Percentiles rank a stretch among this genome's conserved stretches.
These are phyloP conservation scores for Physocephala rufipes DNA, from an alignment of 2,888 invertebrate genomes.

Conservation along the genomic window DNA sequence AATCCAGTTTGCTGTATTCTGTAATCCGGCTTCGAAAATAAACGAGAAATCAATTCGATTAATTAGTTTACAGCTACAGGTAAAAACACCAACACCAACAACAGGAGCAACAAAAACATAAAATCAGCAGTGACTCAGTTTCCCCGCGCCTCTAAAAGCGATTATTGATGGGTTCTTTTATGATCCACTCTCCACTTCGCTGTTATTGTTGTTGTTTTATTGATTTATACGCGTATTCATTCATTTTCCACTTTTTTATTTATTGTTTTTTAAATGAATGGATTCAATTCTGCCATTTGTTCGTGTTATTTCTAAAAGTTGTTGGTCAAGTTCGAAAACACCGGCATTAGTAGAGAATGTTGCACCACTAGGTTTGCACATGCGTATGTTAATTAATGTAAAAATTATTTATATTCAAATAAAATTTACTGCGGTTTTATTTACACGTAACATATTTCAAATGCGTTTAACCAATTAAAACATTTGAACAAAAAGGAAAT, in stretches of 20 bases:
- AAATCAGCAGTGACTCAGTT: no score
- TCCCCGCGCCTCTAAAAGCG: no score
- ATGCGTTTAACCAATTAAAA: no score
- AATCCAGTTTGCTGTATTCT: not conserved
- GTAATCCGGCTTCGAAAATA: not conserved
- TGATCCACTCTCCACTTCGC: not conserved
- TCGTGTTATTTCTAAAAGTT: slow-evolving; percentile 7
- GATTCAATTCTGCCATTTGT: not conserved
- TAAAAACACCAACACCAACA: no score
- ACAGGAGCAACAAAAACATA: no score
- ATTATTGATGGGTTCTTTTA: no score
- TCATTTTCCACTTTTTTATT: not conserved
- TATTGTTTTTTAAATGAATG: not conserved
- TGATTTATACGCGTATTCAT: no score
- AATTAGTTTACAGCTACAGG: not conserved
- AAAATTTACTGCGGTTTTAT: no score
- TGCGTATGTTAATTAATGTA: slow-evolving; percentile 21
- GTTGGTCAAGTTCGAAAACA: not conserved
- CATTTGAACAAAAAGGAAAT: no score
- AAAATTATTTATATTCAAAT: slow-evolving; percentile 30
- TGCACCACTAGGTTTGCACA: not conserved
- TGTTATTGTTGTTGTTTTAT: not conserved
- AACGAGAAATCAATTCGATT: slow-evolving; percentile 8
- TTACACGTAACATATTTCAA: no score
- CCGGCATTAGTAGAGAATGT: no score